Percentiles rank a stretch among this genome's conserved stretches.
These are phyloP conservation scores for Staurois parvus DNA, from an alignment of 2,797 vertebrate species.

Conservation along the genomic window DNA sequence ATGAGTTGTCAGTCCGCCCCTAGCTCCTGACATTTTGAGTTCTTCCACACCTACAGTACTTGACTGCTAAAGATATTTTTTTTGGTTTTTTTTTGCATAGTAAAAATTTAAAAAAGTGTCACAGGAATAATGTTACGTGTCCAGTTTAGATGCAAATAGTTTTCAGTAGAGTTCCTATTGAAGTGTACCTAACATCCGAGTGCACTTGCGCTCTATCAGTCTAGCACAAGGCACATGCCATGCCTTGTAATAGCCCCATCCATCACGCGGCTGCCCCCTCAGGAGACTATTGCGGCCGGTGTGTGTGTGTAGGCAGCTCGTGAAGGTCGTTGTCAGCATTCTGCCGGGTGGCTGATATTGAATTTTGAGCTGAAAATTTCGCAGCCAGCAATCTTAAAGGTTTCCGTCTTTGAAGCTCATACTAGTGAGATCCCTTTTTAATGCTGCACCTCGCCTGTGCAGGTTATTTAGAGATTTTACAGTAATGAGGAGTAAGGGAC, in stretches of 20 bases:
- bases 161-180: background rate
- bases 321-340: constrained; percentile 47
- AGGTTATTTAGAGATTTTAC: background rate
- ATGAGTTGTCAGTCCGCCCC: too few species aligned
- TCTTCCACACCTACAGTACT: too few species aligned
- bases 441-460: background rate
- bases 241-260: constrained; percentile 40
- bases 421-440: background rate
- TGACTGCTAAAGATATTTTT: too few species aligned
- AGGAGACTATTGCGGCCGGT: background rate
- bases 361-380: constrained; percentile 41
- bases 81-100: too few species aligned
- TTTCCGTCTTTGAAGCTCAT: background rate
- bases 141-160: too few species aligned
- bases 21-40: too few species aligned
- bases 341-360: constrained; percentile 33
- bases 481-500: too few species aligned
- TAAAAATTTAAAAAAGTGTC: too few species aligned
- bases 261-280: constrained; percentile 37
- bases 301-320: constrained; percentile 12
- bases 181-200: background rate
- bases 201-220: constrained; percentile 6
- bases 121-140: too few species aligned
- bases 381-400: constrained; percentile 43
- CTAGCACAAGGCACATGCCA: constrained; percentile 20